Conservation (phyloP, 2,113 vertebrate genomes). For the Zingel zingel region DNA sequence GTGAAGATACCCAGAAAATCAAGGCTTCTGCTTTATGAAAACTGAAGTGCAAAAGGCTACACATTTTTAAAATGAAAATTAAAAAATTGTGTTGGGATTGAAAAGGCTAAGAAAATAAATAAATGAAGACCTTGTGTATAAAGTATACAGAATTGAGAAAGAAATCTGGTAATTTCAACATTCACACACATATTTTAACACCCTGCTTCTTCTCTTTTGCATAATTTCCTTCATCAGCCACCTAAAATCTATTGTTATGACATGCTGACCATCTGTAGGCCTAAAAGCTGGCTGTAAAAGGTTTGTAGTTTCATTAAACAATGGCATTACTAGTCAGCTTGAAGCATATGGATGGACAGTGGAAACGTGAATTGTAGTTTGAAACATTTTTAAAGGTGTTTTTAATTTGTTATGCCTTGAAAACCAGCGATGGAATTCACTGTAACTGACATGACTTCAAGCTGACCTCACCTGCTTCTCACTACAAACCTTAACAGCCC, state of each 20-base stretch:
- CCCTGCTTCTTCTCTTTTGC: neutral
- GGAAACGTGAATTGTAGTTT: neutral
- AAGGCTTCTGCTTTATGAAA: neutral
- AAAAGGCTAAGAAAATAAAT: neutral
- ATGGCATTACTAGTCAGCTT: neutral
- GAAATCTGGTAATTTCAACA: neutral
- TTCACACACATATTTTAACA: neutral
- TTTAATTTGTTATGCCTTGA: neutral
- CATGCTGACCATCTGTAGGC: neutral
- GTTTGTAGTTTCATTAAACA: conserved; percentile 9
- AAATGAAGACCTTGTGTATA: neutral
- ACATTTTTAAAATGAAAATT: neutral
- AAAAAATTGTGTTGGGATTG: neutral
- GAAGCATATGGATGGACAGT: neutral
- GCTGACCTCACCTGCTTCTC: neutral
- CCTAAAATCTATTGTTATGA: neutral
- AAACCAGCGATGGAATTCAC: neutral
- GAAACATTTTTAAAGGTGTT: neutral
- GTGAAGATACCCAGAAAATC: neutral
- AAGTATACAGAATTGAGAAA: neutral
- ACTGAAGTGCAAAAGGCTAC: conserved; percentile 42
- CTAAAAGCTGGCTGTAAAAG: conserved; percentile 32
- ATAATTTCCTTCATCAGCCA: conserved; percentile 10
- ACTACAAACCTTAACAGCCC: conserved; percentile 6
- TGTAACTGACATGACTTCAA: neutral